These are phyloP conservation scores for Symphodus melops DNA, from an alignment of 2,113 vertebrate species.

Conservation along the genomic window DNA sequence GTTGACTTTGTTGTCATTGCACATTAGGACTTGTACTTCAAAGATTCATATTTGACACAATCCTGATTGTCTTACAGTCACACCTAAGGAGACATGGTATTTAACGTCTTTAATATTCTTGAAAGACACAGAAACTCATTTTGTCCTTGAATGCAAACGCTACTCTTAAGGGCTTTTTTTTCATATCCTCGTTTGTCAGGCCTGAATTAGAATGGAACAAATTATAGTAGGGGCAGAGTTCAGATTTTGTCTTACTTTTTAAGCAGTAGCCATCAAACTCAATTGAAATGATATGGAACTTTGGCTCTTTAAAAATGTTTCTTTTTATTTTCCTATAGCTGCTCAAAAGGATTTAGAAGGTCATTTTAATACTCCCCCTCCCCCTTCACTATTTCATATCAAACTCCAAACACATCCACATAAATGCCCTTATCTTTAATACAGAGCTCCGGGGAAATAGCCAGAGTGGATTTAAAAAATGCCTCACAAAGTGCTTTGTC, in stretches of 20 bases:
- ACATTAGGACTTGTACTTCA: not conserved
- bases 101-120: conserved; percentile 55
- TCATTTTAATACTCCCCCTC: conserved; percentile 63
- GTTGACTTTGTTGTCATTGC: no score
- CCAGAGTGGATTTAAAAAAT: conserved; percentile 43
- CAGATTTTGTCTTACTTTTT: conserved; percentile 72
- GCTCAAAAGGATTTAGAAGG: conserved; percentile 67
- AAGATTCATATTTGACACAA: not conserved
- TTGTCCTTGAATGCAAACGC: conserved; percentile 54
- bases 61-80: not conserved
- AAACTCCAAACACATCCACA: conserved; percentile 60
- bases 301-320: conserved; percentile 34
- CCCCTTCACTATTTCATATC: conserved; percentile 48
- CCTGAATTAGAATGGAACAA: conserved; percentile 74
- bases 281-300: conserved; percentile 53
- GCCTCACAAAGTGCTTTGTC: conserved; percentile 36
- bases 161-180: conserved; percentile 53
- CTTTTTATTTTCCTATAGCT: conserved; percentile 36
- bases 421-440: conserved; percentile 77
- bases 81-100: conserved; percentile 15
- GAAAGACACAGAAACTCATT: conserved; percentile 41
- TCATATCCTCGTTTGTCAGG: conserved; percentile 61
- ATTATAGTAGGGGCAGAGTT: conserved; percentile 69
- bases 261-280: conserved; percentile 57
- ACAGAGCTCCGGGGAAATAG: conserved; percentile 81